These are phyloP conservation scores for Oligia fasciuncula DNA, from an alignment of 2,888 invertebrate species.

Conservation along the genomic window DNA sequence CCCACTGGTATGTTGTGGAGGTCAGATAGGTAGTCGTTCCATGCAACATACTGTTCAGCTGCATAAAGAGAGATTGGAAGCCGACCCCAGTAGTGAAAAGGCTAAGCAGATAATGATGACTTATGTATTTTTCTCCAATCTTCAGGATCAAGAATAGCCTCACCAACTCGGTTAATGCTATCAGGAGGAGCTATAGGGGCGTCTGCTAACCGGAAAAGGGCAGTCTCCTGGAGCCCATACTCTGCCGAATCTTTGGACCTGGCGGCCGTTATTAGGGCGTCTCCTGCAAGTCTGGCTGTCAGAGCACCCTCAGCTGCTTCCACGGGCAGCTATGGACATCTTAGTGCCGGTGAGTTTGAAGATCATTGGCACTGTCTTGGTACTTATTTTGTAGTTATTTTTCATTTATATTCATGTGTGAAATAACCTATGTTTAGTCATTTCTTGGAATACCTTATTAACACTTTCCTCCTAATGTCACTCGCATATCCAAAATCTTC, in stretches of 20 bases:
- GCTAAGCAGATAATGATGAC: neutral
- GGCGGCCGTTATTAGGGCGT: slow-evolving; percentile 98
- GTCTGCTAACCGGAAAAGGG: slow-evolving; percentile 95
- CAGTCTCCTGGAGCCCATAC: slow-evolving; percentile 98
- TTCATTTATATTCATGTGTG: slow-evolving; percentile 21
- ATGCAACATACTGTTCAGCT: neutral
- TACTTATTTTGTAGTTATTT: slow-evolving; percentile 51
- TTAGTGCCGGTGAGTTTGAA: slow-evolving; percentile 94
- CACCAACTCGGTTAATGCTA: slow-evolving; percentile 85
- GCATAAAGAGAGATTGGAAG: neutral
- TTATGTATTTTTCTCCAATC: slow-evolving; percentile 19
- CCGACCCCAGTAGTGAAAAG: no score
- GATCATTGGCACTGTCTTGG: slow-evolving; percentile 57
- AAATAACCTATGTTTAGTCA: neutral
- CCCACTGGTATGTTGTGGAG: neutral
- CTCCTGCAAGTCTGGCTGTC: slow-evolving; percentile 97
- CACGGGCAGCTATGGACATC: slow-evolving; percentile 98
- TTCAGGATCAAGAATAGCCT: slow-evolving; percentile 88
- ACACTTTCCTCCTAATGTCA: neutral
- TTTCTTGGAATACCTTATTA: neutral
- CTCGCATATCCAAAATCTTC: no score
- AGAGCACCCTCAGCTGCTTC: slow-evolving; percentile 94
- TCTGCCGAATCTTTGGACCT: slow-evolving; percentile 97
- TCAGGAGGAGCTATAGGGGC: slow-evolving; percentile 87
- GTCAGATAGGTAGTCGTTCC: neutral